Conservation (phyloP, 2,888 invertebrate species). For the Petrolisthes manimaculis region DNA sequence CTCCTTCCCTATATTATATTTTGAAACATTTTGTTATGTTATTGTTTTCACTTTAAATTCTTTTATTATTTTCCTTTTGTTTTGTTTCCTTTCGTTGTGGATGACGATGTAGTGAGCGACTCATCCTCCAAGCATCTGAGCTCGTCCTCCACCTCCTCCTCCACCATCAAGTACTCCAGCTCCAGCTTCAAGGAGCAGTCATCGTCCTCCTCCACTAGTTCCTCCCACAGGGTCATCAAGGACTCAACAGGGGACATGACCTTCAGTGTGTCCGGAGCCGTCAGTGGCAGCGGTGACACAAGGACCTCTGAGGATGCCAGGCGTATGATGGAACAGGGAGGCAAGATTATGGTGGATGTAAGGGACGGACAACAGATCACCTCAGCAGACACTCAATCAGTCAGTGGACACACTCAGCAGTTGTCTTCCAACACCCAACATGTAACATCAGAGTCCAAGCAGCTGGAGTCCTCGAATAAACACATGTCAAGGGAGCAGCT, state of each 20-base stretch:
- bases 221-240: slow-evolving; percentile 24
- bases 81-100: background rate
- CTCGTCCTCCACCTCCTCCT: slow-evolving; percentile 31
- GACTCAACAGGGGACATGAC: slow-evolving; percentile 28
- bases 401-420: too few species aligned
- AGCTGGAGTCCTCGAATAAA: too few species aligned
- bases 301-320: background rate
- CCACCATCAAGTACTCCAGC: slow-evolving; percentile 17
- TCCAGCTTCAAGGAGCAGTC: background rate
- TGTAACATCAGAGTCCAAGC: too few species aligned
- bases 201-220: slow-evolving; percentile 33
- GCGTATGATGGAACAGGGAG: slow-evolving; percentile 5
- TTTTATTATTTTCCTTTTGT: background rate
- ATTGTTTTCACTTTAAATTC: background rate
- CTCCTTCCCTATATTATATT: too few species aligned
- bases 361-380: background rate
- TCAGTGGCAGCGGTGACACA: background rate
- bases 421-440: background rate
- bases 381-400: background rate
- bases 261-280: slow-evolving; percentile 33
- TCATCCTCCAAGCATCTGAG: slow-evolving; percentile 11
- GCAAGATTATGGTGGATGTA: background rate
- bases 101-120: background rate
- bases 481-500: background rate
- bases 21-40: background rate